A percentile compares a stretch with the other conserved stretches of the same genome.
These are phyloP conservation scores for Lepilemur ruficaudatus DNA, from an alignment of 2,797 vertebrate genomes.

Conservation along the genomic window DNA sequence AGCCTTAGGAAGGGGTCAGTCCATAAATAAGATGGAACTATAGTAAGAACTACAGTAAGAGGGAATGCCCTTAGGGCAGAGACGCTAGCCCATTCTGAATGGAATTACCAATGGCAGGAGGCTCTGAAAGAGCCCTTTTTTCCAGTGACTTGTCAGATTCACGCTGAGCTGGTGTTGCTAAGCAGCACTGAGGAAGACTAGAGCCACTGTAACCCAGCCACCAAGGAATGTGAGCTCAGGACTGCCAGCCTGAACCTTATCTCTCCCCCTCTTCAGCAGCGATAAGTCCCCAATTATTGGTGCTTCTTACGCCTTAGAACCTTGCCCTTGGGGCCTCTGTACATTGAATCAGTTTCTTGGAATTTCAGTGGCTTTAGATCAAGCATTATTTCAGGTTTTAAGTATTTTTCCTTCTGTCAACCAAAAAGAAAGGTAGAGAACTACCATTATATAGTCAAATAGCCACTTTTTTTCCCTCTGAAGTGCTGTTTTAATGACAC, in stretches of 20 bases:
- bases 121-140: constrained; percentile 8
- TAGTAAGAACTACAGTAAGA: background rate
- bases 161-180: background rate
- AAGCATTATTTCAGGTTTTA: constrained; percentile 28
- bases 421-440: background rate
- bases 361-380: constrained; percentile 27
- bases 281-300: background rate
- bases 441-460: background rate
- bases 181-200: background rate
- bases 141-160: background rate
- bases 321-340: background rate
- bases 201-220: background rate
- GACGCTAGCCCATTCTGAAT: background rate
- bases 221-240: background rate
- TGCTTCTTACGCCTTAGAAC: background rate
- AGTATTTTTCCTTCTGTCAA: background rate
- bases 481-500: constrained; percentile 39
- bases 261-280: background rate
- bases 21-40: background rate
- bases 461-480: background rate
- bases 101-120: background rate
- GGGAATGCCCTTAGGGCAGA: background rate
- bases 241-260: background rate
- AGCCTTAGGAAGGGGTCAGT: constrained; percentile 22
- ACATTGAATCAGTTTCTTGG: constrained; percentile 10